phyloP scores from a whole-genome alignment of 2,797 vertebrate genomes.

The Sebastes alutus region DNA sequence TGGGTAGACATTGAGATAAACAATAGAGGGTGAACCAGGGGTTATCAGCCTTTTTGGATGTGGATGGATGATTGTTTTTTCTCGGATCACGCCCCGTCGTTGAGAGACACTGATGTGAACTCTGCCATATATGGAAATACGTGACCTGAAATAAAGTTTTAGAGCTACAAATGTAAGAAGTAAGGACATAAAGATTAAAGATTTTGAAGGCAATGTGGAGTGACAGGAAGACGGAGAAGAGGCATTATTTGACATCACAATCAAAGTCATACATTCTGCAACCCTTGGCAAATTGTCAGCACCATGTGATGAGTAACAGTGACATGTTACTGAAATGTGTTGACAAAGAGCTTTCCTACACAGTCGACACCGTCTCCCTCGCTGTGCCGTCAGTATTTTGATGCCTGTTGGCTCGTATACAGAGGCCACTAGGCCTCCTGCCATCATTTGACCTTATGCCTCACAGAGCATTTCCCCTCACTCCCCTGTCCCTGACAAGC shows the following conservation, averaged over 20 bases:
- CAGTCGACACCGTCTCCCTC: background rate
- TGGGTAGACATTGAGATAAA: background rate
- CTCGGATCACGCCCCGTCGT: background rate
- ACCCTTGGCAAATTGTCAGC: conserved; percentile 47
- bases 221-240: conserved; percentile 11
- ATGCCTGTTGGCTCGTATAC: conserved; percentile 24
- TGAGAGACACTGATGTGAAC: background rate
- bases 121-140: background rate
- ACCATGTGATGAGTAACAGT: conserved; percentile 6
- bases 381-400: background rate
- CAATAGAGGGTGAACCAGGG: background rate
- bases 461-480: conserved; percentile 48
- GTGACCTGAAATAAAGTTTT: background rate
- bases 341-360: conserved; percentile 39
- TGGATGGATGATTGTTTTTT: background rate
- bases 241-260: conserved; percentile 37
- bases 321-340: conserved; percentile 34
- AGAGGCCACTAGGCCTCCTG: background rate
- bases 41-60: background rate
- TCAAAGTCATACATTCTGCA: conserved; percentile 39
- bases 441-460: conserved; percentile 60
- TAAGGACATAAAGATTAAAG: background rate
- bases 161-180: background rate
- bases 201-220: background rate
- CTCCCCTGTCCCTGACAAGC: conserved; percentile 41